These are phyloP conservation scores for Danaus melanippus DNA, from an alignment of 1,140 invertebrate species.

Conservation along the genomic window DNA sequence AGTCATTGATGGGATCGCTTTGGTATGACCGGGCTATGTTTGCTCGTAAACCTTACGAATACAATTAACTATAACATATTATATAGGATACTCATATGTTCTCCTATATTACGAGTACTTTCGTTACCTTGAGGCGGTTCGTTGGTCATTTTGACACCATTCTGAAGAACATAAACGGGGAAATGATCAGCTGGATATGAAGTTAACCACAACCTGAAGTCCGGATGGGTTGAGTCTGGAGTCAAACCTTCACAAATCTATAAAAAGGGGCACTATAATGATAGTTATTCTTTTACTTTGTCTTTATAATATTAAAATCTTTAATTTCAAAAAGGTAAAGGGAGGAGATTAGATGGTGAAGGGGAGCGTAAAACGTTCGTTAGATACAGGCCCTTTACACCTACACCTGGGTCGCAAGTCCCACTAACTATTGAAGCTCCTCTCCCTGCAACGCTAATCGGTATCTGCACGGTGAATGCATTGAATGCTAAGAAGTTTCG, in stretches of 20 bases:
- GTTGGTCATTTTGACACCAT: slow-evolving; percentile 97
- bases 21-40: slow-evolving; percentile 86
- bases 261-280: too few relatives aligned
- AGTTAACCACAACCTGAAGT: slow-evolving; percentile 95
- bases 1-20: slow-evolving; percentile 89
- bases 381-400: too few relatives aligned
- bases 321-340: too few relatives aligned
- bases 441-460: too few relatives aligned
- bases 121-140: slow-evolving; percentile 86
- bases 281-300: too few relatives aligned
- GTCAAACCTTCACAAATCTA: slow-evolving; percentile 86
- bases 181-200: slow-evolving; percentile 95
- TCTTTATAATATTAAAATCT: too few relatives aligned
- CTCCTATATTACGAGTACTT: neutral
- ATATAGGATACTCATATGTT: neutral
- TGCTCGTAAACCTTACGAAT: slow-evolving; percentile 73
- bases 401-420: too few relatives aligned
- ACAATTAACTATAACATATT: neutral
- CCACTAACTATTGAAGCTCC: too few relatives aligned
- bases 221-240: slow-evolving; percentile 84
- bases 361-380: too few relatives aligned
- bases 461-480: too few relatives aligned
- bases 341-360: too few relatives aligned
- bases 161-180: slow-evolving; percentile 92
- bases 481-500: too few relatives aligned